phyloP scores from a whole-genome alignment of 92 coral and sea anemone genomes.

The Phymanthus crucifer region DNA sequence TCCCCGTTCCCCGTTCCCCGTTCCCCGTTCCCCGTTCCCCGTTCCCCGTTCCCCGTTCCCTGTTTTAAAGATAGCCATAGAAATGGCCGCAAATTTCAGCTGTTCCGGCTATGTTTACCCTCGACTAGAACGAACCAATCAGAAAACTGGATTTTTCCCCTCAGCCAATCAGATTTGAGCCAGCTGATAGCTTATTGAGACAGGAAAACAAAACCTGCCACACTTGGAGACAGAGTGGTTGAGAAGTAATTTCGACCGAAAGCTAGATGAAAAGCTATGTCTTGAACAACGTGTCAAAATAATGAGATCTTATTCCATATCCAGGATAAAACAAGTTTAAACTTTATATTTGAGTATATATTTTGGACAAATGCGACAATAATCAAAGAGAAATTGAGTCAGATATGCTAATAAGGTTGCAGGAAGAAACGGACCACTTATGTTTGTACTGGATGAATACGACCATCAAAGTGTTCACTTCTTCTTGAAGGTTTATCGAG shows the following conservation, averaged over 20 bases:
- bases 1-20: too few species aligned
- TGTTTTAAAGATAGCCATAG: too few species aligned
- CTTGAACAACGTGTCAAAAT: not conserved
- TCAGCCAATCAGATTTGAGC: slow-evolving; percentile 20
- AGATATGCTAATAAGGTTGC: not conserved
- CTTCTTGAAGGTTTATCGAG: not conserved
- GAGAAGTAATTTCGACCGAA: not conserved
- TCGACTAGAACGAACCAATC: slow-evolving; percentile 21
- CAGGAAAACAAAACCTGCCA: slow-evolving; percentile 16
- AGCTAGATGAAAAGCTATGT: not conserved
- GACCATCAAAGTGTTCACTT: not conserved
- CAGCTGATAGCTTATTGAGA: not conserved
- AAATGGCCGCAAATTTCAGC: slow-evolving; percentile 17
- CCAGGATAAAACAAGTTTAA: not conserved
- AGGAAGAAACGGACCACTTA: slow-evolving; percentile 4
- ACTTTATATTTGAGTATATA: not conserved
- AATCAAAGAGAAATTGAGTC: not conserved
- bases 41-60: too few species aligned
- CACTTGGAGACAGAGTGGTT: slow-evolving; percentile 14
- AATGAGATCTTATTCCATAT: not conserved
- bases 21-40: too few species aligned
- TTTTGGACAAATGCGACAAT: not conserved
- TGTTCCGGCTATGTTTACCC: slow-evolving; percentile 39
- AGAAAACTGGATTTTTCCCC: not conserved
- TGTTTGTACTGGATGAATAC: not conserved